Percentiles rank a stretch among this genome's conserved stretches.
These are phyloP conservation scores for Lasioglossum albipes DNA, from an alignment of 1,140 invertebrate species.

Conservation along the genomic window DNA sequence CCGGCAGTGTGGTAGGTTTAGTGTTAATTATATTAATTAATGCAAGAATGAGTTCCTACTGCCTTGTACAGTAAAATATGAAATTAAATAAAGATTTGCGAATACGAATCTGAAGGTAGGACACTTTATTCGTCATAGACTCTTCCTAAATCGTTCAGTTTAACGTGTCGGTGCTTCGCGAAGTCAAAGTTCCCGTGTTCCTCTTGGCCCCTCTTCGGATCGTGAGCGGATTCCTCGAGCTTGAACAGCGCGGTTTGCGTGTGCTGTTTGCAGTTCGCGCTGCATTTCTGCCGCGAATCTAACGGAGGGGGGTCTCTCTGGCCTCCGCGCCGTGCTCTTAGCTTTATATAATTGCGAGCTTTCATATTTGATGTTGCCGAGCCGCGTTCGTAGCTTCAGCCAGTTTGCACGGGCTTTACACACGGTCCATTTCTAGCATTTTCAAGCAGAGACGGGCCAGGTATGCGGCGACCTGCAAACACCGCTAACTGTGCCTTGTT, in stretches of 20 bases:
- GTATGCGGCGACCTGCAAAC: slow-evolving; percentile 62
- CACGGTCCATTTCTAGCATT: slow-evolving; percentile 61
- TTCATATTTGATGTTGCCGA: slow-evolving; percentile 67
- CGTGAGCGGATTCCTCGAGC: slow-evolving; percentile 4
- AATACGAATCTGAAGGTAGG: no score
- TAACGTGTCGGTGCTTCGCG: not conserved
- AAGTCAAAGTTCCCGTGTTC: slow-evolving; percentile 38
- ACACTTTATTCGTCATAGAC: no score
- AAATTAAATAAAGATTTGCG: no score
- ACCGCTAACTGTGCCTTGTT: slow-evolving; percentile 50
- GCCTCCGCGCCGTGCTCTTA: slow-evolving; percentile 39
- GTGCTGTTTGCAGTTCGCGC: slow-evolving; percentile 52
- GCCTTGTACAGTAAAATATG: no score
- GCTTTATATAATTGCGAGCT: slow-evolving; percentile 67
- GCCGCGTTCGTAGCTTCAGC: slow-evolving; percentile 45
- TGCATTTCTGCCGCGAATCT: slow-evolving; percentile 35
- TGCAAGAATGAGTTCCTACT: no score
- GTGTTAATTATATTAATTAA: no score
- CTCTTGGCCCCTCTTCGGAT: no score
- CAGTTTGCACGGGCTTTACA: slow-evolving; percentile 53
- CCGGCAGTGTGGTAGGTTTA: no score
- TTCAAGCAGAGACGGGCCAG: slow-evolving; percentile 48
- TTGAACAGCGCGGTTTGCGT: slow-evolving; percentile 35
- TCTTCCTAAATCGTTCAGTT: no score
- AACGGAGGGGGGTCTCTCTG: not conserved